Evolutionary conservation across 2,113 vertebrate species (phyloP).

Genomic region (Albula glossodonta): DNA sequence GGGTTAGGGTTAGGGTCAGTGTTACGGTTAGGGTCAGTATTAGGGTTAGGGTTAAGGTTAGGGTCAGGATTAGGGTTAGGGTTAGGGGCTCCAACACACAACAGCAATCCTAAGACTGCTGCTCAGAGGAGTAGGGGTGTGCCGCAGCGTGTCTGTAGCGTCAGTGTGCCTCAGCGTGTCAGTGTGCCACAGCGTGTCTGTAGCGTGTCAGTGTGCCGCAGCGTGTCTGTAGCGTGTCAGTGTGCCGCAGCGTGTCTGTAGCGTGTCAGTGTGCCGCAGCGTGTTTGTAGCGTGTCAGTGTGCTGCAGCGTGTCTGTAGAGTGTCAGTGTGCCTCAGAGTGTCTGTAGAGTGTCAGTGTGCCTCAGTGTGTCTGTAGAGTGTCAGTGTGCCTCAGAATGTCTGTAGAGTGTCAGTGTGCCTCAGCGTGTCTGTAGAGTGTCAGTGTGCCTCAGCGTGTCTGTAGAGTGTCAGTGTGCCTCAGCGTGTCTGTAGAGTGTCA

Average conservation of each 20-base stretch:
- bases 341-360: neutral
- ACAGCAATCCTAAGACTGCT: neutral
- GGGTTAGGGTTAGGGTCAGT: too few relatives aligned
- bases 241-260: neutral
- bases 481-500: neutral
- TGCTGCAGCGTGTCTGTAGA: neutral
- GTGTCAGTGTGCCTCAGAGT: neutral
- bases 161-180: neutral
- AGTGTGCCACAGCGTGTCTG: neutral
- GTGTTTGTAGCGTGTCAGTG: neutral
- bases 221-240: neutral
- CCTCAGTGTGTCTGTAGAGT: neutral
- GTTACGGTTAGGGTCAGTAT: too few relatives aligned
- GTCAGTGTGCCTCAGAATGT: neutral
- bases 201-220: neutral
- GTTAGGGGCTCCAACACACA: neutral
- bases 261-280: neutral
- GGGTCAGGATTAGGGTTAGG: too few relatives aligned
- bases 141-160: neutral
- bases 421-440: neutral
- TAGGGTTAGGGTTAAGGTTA: too few relatives aligned
- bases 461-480: neutral
- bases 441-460: too few relatives aligned
- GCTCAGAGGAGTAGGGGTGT: neutral
- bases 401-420: neutral